Conservation (phyloP, 2,113 vertebrate species). For the Lycaon pictus region DNA sequence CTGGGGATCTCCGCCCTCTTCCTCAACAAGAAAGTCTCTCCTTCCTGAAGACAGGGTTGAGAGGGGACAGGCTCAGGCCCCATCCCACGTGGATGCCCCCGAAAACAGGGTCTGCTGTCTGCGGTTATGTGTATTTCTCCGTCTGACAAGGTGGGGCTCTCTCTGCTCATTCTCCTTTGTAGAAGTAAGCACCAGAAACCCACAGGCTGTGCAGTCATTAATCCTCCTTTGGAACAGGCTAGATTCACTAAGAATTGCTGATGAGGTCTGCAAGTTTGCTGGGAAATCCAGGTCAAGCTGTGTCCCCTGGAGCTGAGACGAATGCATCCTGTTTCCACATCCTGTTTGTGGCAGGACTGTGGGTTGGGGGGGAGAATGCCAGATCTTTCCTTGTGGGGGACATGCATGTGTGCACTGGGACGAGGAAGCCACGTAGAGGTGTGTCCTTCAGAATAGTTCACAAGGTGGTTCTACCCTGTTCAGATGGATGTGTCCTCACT, state of each 20-base stretch:
- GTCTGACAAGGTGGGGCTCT: neutral
- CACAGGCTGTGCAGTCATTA: neutral
- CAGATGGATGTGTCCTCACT: neutral
- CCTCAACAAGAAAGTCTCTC: neutral
- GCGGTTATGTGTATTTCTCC: rapidly evolving
- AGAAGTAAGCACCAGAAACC: slow-evolving; percentile 61
- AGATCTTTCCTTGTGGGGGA: slow-evolving; percentile 66
- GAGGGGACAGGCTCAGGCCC: neutral
- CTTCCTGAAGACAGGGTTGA: neutral
- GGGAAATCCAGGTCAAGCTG: slow-evolving; percentile 88
- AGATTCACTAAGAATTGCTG: slow-evolving; percentile 61
- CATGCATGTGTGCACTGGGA: neutral
- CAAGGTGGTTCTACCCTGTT: neutral
- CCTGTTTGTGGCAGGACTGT: slow-evolving; percentile 86
- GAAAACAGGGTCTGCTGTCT: neutral
- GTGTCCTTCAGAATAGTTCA: no score
- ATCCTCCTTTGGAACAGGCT: slow-evolving; percentile 45
- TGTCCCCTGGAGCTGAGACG: slow-evolving; percentile 75
- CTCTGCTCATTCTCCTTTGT: neutral
- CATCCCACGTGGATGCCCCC: slow-evolving; percentile 68
- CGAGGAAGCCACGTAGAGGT: neutral
- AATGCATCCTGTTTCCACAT: slow-evolving; percentile 86
- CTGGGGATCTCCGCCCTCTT: neutral
- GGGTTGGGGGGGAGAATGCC: slow-evolving; percentile 56
- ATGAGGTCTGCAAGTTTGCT: slow-evolving; percentile 78